Evolutionary conservation across 2,113 vertebrate genomes (phyloP), one percentile per base, ranked within the genome.

Genomic region (Aleadryas rufinucha): DNA sequence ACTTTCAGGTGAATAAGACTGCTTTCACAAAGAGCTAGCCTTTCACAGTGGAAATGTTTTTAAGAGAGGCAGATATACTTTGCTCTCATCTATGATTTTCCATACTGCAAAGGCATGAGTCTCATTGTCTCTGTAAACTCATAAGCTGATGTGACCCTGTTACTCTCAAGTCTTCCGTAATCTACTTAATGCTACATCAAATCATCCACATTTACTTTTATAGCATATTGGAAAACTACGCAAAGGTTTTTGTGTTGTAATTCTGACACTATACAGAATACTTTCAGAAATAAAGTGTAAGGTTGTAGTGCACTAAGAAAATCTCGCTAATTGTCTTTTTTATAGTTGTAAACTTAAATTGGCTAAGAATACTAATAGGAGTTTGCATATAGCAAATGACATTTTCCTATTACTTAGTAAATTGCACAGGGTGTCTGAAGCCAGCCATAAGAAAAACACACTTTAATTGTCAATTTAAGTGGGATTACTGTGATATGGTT

Each of bases 401-500:
- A 78, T 88, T 88, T 85, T 54, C 35, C 56, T 71, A 93, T 95
- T 93, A 88, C 63, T 90, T 90, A 78, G 71, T 66, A 93, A 93
- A 94, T 92, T 94, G 52, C 85, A 78, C 35, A 49, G 21, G 50
- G 17, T 64, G 17, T 96, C 84, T 93, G 85, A 93, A 94, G 17
- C 27, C 75, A 96, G 59, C 15, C 79, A 88, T 53, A 85, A 94
- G 82, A 28, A 86, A 94, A 80, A 74, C 8, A 80, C 39, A 68
- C 17, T 93, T 90, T 93, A 95, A 94, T 96, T 96, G 85, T 86
- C 82, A 84, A 75, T 95, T 93, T 95, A 93, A 96, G 42, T 84
- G 50, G 37, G 47, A 90, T 93, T 85, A 80, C 63, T 56, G 22
- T 52, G 56, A 68, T 75, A 92, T 37, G 54, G 79, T 60, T 96